phyloP scores from a whole-genome alignment of 2,888 invertebrate genomes.

The Lypha dubia region DNA sequence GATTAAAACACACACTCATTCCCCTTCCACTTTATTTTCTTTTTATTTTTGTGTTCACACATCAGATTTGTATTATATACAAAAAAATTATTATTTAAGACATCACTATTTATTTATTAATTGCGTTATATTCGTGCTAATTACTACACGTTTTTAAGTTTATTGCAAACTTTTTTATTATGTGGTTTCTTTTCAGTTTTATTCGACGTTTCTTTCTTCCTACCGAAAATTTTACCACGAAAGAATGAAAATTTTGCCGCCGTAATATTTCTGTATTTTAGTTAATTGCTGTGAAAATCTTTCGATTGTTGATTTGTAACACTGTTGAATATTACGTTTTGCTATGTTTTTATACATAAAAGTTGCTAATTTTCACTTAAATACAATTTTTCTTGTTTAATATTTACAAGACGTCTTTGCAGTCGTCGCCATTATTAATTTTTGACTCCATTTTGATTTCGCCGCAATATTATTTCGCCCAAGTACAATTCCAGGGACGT shows the following conservation, averaged over 20 bases:
- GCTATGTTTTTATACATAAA: slow-evolving; percentile 58
- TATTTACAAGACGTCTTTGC: slow-evolving; percentile 80
- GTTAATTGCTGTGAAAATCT: slow-evolving; percentile 51
- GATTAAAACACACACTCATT: slow-evolving; percentile 65
- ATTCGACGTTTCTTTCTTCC: slow-evolving; percentile 63
- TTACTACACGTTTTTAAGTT: slow-evolving; percentile 62
- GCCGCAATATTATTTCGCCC: slow-evolving; percentile 70
- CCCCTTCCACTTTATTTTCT: slow-evolving; percentile 51
- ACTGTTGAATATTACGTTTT: slow-evolving; percentile 58
- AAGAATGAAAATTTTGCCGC: slow-evolving; percentile 79
- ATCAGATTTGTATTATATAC: slow-evolving; percentile 54
- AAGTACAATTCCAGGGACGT: slow-evolving; percentile 31
- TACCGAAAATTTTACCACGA: slow-evolving; percentile 73
- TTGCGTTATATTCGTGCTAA: slow-evolving; percentile 32
- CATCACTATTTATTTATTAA: slow-evolving; percentile 32
- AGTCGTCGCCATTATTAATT: slow-evolving; percentile 81
- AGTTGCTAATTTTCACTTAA: slow-evolving; percentile 71
- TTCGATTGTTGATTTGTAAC: slow-evolving; percentile 45
- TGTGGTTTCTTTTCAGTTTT: slow-evolving; percentile 65
- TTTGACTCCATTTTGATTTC: slow-evolving; percentile 80
- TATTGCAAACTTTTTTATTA: slow-evolving; percentile 69
- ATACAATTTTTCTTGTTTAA: slow-evolving; percentile 77
- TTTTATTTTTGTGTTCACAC: slow-evolving; percentile 26
- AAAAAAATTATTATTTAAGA: slow-evolving; percentile 36
- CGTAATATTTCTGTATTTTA: slow-evolving; percentile 73